Evolutionary conservation across 2,888 invertebrate species (phyloP), one percentile per base, ranked within the genome.

Genomic region (Eupithecia centaureata): DNA sequence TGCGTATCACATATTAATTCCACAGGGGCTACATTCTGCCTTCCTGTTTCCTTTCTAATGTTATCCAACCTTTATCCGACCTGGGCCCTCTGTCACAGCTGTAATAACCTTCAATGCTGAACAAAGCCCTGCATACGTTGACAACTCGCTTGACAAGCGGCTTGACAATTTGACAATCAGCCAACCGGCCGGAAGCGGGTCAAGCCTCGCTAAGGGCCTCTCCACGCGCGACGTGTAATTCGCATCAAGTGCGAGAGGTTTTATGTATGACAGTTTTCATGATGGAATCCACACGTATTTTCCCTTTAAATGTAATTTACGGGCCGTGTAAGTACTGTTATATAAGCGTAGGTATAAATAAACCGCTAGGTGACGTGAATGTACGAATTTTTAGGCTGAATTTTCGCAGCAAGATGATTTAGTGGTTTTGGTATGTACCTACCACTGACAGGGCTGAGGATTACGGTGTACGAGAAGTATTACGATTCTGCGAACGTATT

Each of bases 171-270:
- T 30, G 73, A 82, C 85, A 85, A 85, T 85, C 82, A 85, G 80
- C 78, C 76, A 52, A 27, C 77, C 70, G 73, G 65, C 74, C 65
- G 72, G 68, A 86, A 81, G 75, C 84, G 77, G 89, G 88, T 89
- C 89, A 86, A 88, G 85, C 77, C 74, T 63, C 79, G 80, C 74
- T 72, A 71, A 73, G 70, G 77, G 68, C 71, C 68, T 38, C 69
- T 65, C 56, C 22, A 47, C 60, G 65, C 69, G 63, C 78, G 79
- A 70, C 81, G 80, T 79, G 76, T 82, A 82, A 86, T 84, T 80
- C 80, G 80, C 65, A 77, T 79, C 68, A 73, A 82, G 82, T 25
- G 70, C 60, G 65, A 67, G 60, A 63, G 72, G 68, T 73, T 74
- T 76, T 77, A 77, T 79, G 76, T 71, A 75, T 78, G 77, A 76